Evolutionary conservation across 2,797 vertebrate species (phyloP).

Genomic region (Poeciliopsis turneri): DNA sequence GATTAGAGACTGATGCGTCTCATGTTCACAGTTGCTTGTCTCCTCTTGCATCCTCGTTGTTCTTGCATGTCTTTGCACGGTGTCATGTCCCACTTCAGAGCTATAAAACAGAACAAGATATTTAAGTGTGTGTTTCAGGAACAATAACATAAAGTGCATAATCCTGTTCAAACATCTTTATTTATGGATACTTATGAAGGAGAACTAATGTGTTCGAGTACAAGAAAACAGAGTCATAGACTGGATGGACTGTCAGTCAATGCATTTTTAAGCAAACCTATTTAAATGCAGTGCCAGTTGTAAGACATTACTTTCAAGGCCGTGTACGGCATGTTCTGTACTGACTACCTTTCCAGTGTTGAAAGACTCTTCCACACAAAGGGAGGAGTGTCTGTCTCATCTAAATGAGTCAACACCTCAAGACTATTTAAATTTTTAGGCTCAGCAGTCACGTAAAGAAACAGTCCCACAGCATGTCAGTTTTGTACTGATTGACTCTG

Average conservation of each 20-base stretch:
- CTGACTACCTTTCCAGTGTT: slow-evolving; percentile 44
- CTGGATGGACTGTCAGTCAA: not conserved
- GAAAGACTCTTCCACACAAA: slow-evolving; percentile 35
- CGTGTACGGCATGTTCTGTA: slow-evolving; percentile 31
- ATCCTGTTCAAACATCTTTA: slow-evolving; percentile 20
- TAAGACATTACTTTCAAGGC: slow-evolving; percentile 71
- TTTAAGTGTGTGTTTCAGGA: slow-evolving; percentile 31
- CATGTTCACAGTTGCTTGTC: slow-evolving; percentile 72
- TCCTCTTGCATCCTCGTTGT: slow-evolving; percentile 57
- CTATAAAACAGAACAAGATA: slow-evolving; percentile 43
- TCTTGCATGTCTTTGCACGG: slow-evolving; percentile 43
- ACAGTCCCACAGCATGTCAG: slow-evolving; percentile 53
- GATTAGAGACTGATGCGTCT: slow-evolving; percentile 78
- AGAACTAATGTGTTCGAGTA: not conserved
- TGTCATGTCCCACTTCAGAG: slow-evolving; percentile 28
- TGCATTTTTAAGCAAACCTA: slow-evolving; percentile 45
- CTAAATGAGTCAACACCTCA: slow-evolving; percentile 69
- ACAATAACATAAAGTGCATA: slow-evolving; percentile 30
- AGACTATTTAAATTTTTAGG: slow-evolving; percentile 48
- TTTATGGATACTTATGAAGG: slow-evolving; percentile 22
- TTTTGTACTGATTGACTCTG: slow-evolving; percentile 70
- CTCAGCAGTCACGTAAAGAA: slow-evolving; percentile 45
- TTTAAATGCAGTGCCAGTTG: slow-evolving; percentile 56
- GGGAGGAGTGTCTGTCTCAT: slow-evolving; percentile 59
- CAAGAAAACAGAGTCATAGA: slow-evolving; percentile 10